Conservation (phyloP, 1,140 invertebrate species). For the Ectropis grisescens region DNA sequence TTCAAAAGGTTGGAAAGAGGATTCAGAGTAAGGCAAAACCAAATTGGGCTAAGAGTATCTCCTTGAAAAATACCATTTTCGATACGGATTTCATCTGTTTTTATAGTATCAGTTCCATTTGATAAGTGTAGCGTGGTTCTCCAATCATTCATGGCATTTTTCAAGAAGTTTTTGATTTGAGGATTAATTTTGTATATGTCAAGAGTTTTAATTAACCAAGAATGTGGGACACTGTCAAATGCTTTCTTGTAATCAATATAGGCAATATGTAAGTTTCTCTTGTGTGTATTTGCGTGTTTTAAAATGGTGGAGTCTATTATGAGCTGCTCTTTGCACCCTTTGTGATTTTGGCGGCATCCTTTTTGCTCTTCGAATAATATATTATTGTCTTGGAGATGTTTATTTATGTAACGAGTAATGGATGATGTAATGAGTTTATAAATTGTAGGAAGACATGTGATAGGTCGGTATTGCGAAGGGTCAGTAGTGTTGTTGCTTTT, state of each 20-base stretch:
- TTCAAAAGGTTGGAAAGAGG: background rate
- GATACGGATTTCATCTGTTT: background rate
- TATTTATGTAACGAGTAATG: conserved; percentile 8
- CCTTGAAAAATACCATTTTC: conserved; percentile 9
- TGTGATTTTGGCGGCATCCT: conserved; percentile 10
- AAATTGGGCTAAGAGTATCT: conserved; percentile 5
- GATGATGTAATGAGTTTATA: background rate
- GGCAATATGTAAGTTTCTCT: conserved; percentile 3
- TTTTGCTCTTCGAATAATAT: conserved; percentile 19
- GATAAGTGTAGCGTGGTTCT: background rate
- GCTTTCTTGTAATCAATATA: conserved; percentile 5
- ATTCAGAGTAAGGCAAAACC: conserved; percentile 2
- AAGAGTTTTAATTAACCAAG: background rate
- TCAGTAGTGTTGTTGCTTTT: background rate
- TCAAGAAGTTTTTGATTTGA: background rate
- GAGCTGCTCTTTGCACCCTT: conserved; percentile 19
- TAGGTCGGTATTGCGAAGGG: conserved; percentile 2
- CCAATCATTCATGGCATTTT: background rate
- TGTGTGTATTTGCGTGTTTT: conserved; percentile 2
- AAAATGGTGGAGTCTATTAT: conserved; percentile 7
- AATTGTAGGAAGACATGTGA: background rate
- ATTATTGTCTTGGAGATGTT: conserved; percentile 10
- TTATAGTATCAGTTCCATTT: background rate
- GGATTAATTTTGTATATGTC: background rate
- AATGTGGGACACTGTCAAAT: background rate